phyloP scores from a whole-genome alignment of 2,888 invertebrate genomes.

The Drosophila hawaiiensis region DNA sequence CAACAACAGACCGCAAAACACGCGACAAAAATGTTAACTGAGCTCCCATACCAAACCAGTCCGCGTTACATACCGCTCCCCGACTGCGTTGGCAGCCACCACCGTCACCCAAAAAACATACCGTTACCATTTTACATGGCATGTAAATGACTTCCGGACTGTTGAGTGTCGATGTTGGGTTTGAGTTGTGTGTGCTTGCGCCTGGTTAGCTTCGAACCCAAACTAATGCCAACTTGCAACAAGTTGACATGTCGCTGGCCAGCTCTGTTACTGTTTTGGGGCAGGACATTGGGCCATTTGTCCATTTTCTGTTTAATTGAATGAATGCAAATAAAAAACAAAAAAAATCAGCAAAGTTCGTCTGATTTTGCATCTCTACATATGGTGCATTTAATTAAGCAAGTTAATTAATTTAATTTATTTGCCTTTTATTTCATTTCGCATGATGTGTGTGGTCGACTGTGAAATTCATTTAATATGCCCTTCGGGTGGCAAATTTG shows the following conservation, averaged over 20 bases:
- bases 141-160: constrained; percentile 46
- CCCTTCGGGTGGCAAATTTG: background rate
- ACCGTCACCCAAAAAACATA: constrained; percentile 1
- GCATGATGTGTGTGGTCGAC: constrained; percentile 16
- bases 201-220: constrained; percentile 38
- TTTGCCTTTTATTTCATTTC: constrained; percentile 38
- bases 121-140: constrained; percentile 32
- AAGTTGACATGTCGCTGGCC: constrained; percentile 30
- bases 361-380: constrained; percentile 43
- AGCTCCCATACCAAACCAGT: constrained; percentile 26
- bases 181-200: constrained; percentile 43
- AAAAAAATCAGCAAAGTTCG: constrained; percentile 52
- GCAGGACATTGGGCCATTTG: constrained; percentile 16
- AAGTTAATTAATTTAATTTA: constrained; percentile 69
- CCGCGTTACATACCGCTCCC: constrained; percentile 10
- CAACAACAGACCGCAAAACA: constrained; percentile 84
- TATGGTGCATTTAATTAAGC: constrained; percentile 61
- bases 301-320: constrained; percentile 56
- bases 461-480: constrained; percentile 24
- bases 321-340: constrained; percentile 55
- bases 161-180: constrained; percentile 25
- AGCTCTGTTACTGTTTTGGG: constrained; percentile 15
- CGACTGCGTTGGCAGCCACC: background rate
- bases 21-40: constrained; percentile 83
- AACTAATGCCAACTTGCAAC: constrained; percentile 37